These are phyloP conservation scores for Melanotaenia nigrans DNA, from an alignment of 2,797 vertebrate species.

Conservation along the genomic window DNA sequence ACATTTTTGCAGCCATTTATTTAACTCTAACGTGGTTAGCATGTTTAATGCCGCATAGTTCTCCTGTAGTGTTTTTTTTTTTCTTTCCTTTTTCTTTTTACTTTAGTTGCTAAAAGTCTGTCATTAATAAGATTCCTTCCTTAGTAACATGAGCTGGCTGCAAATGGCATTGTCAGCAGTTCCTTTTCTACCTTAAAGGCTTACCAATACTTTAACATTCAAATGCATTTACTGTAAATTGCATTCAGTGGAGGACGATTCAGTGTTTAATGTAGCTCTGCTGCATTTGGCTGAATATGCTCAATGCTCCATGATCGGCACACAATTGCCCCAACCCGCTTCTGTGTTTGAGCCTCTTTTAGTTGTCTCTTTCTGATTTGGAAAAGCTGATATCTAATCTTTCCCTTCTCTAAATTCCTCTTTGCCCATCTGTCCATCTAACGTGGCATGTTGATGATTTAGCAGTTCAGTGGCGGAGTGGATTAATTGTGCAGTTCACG, in stretches of 20 bases:
- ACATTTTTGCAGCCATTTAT: conserved; percentile 17
- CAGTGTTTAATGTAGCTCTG: conserved; percentile 12
- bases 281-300: not conserved
- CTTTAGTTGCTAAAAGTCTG: conserved; percentile 18
- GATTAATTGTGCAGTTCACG: conserved; percentile 65
- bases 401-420: conserved; percentile 13
- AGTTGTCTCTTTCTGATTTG: conserved; percentile 12
- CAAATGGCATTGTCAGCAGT: conserved; percentile 7
- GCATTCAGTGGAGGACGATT: conserved; percentile 11
- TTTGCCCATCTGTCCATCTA: conserved; percentile 16
- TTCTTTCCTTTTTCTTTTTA: not conserved
- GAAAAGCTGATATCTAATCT: conserved; percentile 22
- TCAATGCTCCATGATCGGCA: not conserved
- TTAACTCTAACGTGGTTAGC: not conserved
- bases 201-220: conserved; percentile 5
- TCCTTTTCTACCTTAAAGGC: conserved; percentile 5
- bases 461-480: conserved; percentile 38
- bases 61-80: not conserved
- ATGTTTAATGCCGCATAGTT: not conserved
- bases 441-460: conserved; percentile 57
- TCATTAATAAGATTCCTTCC: conserved; percentile 14
- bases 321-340: not conserved
- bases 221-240: conserved; percentile 16
- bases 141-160: conserved; percentile 1
- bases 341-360: conserved; percentile 7